A percentile compares a stretch with the other conserved stretches of the same genome.
Conservation (phyloP, 2,113 vertebrate genomes). For the Psettodes erumei region DNA sequence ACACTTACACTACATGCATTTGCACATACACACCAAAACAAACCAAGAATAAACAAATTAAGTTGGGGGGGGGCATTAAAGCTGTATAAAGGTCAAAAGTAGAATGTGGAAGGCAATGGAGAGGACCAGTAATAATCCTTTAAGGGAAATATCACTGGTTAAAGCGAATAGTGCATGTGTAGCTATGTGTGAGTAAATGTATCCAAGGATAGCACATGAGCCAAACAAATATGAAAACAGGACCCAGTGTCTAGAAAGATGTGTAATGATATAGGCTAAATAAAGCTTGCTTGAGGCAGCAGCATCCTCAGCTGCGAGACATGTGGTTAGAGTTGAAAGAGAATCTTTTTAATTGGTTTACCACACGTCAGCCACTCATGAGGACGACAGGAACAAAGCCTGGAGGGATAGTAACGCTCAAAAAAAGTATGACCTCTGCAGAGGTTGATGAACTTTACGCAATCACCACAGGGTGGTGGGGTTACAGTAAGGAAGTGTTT, state of each 20-base stretch:
- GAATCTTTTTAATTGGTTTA: conserved; percentile 25
- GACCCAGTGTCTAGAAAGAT: neutral
- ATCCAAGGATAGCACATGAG: neutral
- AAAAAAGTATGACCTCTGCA: conserved; percentile 7
- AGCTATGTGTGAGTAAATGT: neutral
- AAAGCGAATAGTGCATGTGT: neutral
- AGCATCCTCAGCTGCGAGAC: conserved; percentile 2
- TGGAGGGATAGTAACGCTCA: neutral
- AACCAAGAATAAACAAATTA: conserved; percentile 33
- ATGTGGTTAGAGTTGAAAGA: conserved; percentile 30
- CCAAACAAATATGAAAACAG: conserved; percentile 13
- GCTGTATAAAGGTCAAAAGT: conserved; percentile 5
- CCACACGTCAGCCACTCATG: conserved; percentile 24
- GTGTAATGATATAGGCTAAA: neutral
- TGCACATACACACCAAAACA: conserved; percentile 1
- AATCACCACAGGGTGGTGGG: too few species aligned
- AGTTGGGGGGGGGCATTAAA: neutral
- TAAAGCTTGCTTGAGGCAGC: neutral
- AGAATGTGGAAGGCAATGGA: neutral
- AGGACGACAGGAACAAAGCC: conserved; percentile 29
- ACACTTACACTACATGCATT: neutral
- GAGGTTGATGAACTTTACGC: neutral
- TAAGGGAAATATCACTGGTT: neutral
- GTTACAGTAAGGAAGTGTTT: neutral
- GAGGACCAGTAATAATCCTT: neutral